Evolutionary conservation across 1,140 invertebrate genomes (phyloP), one percentile per base, ranked within the genome.

Genomic region (Aphidius gifuensis): DNA sequence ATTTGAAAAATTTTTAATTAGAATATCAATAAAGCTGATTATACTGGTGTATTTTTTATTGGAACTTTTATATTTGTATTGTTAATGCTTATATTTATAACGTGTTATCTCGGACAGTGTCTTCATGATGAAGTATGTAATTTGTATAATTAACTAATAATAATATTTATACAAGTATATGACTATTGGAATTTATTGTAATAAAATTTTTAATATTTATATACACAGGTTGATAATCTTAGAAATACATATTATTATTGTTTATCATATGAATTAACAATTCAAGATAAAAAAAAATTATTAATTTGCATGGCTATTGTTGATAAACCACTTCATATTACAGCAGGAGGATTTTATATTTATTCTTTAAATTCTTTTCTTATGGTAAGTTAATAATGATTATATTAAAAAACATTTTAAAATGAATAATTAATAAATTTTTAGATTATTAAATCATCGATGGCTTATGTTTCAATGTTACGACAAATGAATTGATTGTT

Each of bases 281-380:
- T 50, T 4, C 44, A 32, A 16, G 21, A 50, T 21, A 16, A 57
- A 47, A 60, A 55, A 39, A 4, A 38, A 23, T 43, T 64, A 32
- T 40, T 64, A 39, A 64, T 64, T 49, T 61, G 58, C 39, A 60
- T 61, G 58, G 38, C 39, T 38, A 16, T 32, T 6, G 32, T 58
- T 9, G 38, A 21, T 49, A n/a, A n/a, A 9, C 63, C 63, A n/a
- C 58, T 64, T 5, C 47, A 44, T 5, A 23, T 64, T 38, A 60
- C 63, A 3, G 63, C 58, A 5, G 63, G 63, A 45, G 45, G 50
- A n/a, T 64, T 60, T 46, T 64, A 64, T 32, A 50, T 50, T 44
- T 64, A 57, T 45, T 57, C 58, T 48, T 48, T 64, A n/a, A 16
- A 43, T 6, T 42, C 39, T 9, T 57, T 62, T 38, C 49, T 53